Conservation (phyloP, 2,888 invertebrate species). For the Petrolisthes cinctipes region DNA sequence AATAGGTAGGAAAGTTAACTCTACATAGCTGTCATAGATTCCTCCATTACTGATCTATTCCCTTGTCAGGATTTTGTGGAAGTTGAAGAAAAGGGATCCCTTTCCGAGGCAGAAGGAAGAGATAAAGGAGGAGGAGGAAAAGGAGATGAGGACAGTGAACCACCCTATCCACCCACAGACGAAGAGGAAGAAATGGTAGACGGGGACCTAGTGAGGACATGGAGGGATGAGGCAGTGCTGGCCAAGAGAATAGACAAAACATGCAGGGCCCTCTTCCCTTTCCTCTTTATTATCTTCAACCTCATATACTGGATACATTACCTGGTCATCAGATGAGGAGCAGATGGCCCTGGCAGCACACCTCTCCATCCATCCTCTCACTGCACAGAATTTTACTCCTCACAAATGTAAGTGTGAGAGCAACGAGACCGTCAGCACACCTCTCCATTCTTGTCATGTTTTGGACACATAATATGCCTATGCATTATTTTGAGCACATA, state of each 20-base stretch:
- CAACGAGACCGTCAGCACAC: too few relatives aligned
- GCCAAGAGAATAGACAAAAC: constrained; percentile 66
- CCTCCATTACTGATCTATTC: too few relatives aligned
- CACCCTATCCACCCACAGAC: background rate
- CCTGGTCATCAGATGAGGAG: constrained; percentile 35
- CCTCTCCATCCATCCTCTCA: background rate
- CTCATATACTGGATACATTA: constrained; percentile 68
- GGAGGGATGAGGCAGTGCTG: constrained; percentile 36
- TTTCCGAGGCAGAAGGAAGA: background rate
- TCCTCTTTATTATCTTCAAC: constrained; percentile 67
- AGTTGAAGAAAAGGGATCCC: background rate
- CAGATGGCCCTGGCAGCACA: background rate
- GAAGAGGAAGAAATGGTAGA: background rate
- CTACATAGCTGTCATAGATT: too few relatives aligned
- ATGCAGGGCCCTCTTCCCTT: constrained; percentile 67
- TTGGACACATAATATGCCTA: too few relatives aligned
- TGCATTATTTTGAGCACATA: too few relatives aligned
- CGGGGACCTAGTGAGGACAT: background rate
- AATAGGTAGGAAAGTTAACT: too few relatives aligned
- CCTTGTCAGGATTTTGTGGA: background rate
- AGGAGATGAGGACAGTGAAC: background rate
- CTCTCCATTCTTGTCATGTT: too few relatives aligned
- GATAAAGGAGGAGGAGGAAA: background rate
- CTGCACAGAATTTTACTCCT: background rate
- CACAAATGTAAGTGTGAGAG: too few relatives aligned